These are phyloP conservation scores for Myiagra hebetior DNA, from an alignment of 2,113 vertebrate species.

Conservation along the genomic window DNA sequence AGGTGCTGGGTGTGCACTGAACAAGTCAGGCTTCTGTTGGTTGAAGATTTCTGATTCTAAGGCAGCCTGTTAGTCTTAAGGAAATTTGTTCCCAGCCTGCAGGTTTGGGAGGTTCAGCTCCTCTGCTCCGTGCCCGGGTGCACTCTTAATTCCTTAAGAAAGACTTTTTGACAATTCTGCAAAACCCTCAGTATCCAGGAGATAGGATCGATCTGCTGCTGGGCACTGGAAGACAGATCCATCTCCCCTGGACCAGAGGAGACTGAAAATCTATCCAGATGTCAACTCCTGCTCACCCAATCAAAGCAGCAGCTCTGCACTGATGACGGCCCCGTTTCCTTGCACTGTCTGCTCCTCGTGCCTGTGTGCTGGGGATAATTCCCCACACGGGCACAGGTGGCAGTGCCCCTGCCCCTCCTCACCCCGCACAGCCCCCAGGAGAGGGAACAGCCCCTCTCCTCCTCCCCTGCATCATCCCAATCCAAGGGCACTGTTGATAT, in stretches of 20 bases:
- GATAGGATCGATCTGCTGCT: neutral
- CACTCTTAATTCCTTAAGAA: neutral
- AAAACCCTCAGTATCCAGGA: neutral
- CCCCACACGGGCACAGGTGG: neutral
- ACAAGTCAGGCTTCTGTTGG: neutral
- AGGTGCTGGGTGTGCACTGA: neutral
- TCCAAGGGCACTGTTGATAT: accelerated
- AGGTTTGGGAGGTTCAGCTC: neutral
- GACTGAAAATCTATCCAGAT: constrained; percentile 18
- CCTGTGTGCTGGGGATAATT: neutral
- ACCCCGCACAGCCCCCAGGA: neutral
- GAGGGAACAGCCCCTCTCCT: neutral
- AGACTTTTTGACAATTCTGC: neutral
- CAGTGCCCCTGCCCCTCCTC: neutral
- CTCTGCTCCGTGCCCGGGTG: accelerated
- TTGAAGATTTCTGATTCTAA: neutral
- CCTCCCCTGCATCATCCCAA: neutral
- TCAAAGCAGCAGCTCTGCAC: neutral
- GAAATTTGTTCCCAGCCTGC: neutral
- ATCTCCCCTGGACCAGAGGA: neutral
- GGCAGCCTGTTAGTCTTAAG: neutral
- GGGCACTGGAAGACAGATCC: neutral
- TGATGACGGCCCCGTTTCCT: accelerated
- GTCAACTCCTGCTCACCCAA: neutral
- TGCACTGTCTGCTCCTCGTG: neutral